Evolutionary conservation across 53 echinoderm and acorn worm species (phyloP).

Genomic region (Astropecten irregularis): DNA sequence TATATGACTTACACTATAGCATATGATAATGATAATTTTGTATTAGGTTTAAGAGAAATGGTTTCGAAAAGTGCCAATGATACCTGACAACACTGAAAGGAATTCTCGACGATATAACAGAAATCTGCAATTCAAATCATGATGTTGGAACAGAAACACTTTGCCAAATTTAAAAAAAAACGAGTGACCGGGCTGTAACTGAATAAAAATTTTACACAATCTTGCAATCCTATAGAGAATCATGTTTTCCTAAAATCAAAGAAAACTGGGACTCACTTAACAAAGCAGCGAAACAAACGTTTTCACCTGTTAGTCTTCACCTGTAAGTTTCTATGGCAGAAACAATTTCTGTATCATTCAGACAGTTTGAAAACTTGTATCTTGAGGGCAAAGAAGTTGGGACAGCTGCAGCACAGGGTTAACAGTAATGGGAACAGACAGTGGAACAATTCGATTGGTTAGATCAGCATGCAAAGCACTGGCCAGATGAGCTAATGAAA

Average conservation of each 20-base stretch:
- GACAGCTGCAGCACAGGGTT: neutral
- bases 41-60: slow-evolving; percentile 45
- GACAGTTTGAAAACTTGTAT: neutral
- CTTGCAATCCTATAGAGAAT: neutral
- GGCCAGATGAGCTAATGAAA: slow-evolving; percentile 43
- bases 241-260: neutral
- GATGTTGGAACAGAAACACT: neutral
- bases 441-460: slow-evolving; percentile 37
- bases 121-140: slow-evolving; percentile 18
- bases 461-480: slow-evolving; percentile 40
- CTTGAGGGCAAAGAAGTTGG: slow-evolving; percentile 29
- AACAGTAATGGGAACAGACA: neutral
- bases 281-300: neutral
- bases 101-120: slow-evolving; percentile 14
- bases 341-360: slow-evolving; percentile 11
- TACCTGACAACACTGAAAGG: slow-evolving; percentile 15
- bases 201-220: neutral
- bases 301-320: slow-evolving; percentile 26
- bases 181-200: slow-evolving; percentile 15
- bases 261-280: neutral
- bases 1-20: slow-evolving; percentile 36
- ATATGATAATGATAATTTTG: slow-evolving; percentile 3
- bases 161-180: slow-evolving; percentile 18
- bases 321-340: slow-evolving; percentile 27
- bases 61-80: slow-evolving; percentile 17